A percentile compares a stretch with the other conserved stretches of the same genome.
These are phyloP conservation scores for Pangasianodon gigas DNA, from an alignment of 2,113 vertebrate species.

Conservation along the genomic window DNA sequence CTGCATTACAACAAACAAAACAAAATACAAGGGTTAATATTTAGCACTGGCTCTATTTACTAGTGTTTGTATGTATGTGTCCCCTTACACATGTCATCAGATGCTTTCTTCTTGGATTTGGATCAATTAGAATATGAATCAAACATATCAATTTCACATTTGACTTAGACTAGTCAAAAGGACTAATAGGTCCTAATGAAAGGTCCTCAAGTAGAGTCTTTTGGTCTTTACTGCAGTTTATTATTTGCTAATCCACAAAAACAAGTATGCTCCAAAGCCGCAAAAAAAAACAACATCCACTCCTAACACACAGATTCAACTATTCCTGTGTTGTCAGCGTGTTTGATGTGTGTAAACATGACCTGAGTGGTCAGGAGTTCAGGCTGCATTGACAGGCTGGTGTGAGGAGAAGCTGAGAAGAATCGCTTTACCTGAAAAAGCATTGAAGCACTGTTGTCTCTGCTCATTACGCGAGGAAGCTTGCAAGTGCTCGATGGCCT, in stretches of 20 bases:
- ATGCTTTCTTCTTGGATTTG: background rate
- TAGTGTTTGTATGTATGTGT: background rate
- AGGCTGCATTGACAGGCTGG: background rate
- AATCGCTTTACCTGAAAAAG: background rate
- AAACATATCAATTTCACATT: background rate
- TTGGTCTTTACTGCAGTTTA: background rate
- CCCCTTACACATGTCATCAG: background rate
- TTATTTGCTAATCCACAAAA: background rate
- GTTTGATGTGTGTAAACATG: slow-evolving; percentile 26
- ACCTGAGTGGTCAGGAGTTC: slow-evolving; percentile 20
- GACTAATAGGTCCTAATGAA: background rate
- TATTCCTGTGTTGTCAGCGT: slow-evolving; percentile 23
- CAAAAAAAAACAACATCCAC: background rate
- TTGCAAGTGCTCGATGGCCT: slow-evolving; percentile 7
- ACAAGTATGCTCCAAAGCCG: background rate
- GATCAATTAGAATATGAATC: background rate
- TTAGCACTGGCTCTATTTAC: background rate
- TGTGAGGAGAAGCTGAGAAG: slow-evolving; percentile 19
- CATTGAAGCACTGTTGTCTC: background rate
- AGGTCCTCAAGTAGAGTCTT: background rate
- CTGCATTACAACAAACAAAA: background rate
- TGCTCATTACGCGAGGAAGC: slow-evolving; percentile 6
- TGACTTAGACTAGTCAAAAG: background rate
- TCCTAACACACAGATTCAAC: slow-evolving; percentile 6
- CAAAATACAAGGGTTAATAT: background rate